phyloP scores from a whole-genome alignment of 37 sponge, comb jelly and placozoan genomes.

The Geodia barretti region DNA sequence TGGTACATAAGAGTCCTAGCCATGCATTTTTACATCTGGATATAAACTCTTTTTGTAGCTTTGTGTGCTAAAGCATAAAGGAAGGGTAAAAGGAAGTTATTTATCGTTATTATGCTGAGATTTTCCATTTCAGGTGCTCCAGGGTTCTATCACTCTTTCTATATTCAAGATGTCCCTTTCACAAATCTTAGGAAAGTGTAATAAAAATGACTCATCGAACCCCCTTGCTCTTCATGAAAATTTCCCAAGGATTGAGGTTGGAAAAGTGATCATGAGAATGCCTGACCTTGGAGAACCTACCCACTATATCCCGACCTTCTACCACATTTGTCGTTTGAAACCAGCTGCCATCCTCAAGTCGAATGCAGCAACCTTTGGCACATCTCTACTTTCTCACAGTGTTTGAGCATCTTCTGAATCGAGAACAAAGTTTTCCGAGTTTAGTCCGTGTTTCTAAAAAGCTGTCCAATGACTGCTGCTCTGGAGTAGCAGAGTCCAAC shows the following conservation, averaged over 20 bases:
- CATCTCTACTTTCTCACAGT: slow-evolving; percentile 62
- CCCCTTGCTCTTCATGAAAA: slow-evolving; percentile 38
- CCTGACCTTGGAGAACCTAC: background rate
- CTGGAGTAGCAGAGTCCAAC: too few relatives aligned
- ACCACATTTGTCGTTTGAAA: slow-evolving; percentile 9
- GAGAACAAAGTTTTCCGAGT: background rate
- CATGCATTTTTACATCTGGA: too few relatives aligned
- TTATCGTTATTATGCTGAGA: too few relatives aligned
- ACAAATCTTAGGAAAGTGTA: slow-evolving; percentile 48
- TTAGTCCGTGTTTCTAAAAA: slow-evolving; percentile 1
- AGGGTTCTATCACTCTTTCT: slow-evolving; percentile 7
- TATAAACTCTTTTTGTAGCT: too few relatives aligned
- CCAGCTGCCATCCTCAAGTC: too few relatives aligned
- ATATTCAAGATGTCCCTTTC: slow-evolving; percentile 57
- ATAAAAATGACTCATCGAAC: slow-evolving; percentile 3
- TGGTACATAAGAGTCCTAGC: too few relatives aligned
- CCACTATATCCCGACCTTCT: slow-evolving; percentile 1
- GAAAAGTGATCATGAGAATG: background rate
- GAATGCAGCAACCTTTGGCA: slow-evolving; percentile 66
- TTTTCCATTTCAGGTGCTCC: slow-evolving; percentile 1
- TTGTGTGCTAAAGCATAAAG: too few relatives aligned
- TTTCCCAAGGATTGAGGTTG: background rate
- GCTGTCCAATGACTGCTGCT: background rate
- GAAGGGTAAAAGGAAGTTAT: too few relatives aligned
- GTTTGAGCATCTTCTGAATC: slow-evolving; percentile 50